A percentile compares a stretch with the other conserved stretches of the same genome.
These are phyloP conservation scores for Phylloscopus collybita DNA, from an alignment of 2,797 vertebrate genomes.

Conservation along the genomic window DNA sequence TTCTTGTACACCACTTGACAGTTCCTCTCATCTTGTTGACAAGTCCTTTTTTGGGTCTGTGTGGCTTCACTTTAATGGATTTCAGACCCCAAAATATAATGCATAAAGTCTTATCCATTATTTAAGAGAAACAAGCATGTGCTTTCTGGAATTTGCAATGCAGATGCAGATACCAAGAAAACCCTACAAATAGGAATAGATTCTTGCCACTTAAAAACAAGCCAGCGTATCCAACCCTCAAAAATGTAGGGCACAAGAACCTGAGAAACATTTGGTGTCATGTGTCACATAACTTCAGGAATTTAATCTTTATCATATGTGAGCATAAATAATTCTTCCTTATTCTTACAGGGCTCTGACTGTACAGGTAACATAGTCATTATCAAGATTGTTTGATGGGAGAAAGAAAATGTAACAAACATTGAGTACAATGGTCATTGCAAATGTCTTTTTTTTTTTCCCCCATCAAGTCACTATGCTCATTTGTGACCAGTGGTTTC, in stretches of 20 bases:
- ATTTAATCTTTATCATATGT: background rate
- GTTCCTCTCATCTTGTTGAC: slow-evolving; percentile 39
- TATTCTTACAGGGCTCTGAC: background rate
- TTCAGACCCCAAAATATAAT: slow-evolving; percentile 31
- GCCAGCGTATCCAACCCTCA: background rate
- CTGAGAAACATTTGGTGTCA: background rate
- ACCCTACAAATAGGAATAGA: background rate
- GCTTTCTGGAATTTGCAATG: slow-evolving; percentile 40
- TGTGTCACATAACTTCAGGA: background rate
- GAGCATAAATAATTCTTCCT: background rate
- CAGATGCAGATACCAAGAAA: background rate
- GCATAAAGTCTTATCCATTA: slow-evolving; percentile 58
- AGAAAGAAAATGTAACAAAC: background rate
- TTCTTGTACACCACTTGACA: slow-evolving; percentile 47
- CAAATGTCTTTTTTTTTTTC: background rate
- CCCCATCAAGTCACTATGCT: accelerated
- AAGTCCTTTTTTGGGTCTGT: background rate
- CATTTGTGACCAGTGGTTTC: background rate
- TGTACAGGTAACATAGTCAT: background rate
- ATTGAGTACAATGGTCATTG: background rate
- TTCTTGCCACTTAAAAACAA: background rate
- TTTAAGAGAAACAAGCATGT: slow-evolving; percentile 43
- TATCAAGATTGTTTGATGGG: background rate
- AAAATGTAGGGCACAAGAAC: background rate
- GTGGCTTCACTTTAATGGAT: slow-evolving; percentile 54